Evolutionary conservation across 2,888 invertebrate genomes (phyloP), one percentile per base, ranked within the genome.

Genomic region (Andrena fulva): DNA sequence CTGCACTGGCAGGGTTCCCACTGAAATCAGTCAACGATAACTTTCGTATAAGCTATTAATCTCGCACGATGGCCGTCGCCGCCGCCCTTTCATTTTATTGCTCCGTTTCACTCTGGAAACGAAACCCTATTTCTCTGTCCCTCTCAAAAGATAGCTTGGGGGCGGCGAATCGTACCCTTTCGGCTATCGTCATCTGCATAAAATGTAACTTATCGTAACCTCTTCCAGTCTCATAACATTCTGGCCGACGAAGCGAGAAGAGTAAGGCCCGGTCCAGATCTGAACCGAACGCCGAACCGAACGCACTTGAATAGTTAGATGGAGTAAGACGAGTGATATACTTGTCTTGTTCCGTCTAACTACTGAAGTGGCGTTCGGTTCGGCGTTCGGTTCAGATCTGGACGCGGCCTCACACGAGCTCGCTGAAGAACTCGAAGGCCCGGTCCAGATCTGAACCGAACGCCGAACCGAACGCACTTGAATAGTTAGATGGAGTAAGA

Each of bases 1-100:
- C 59, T 33, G 60, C 59, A 60, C 52, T 29, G 72, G 29, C 20
- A 24, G 16, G 16, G 52, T 70, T 66, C 54, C 54, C 60, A 42
- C 16, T 35, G 63, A 64, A 81, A 82, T 83, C 82, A 72, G 73
- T 74, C 83, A 68, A 74, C 74, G 83, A 83, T 83, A 83, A 83
- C 70, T 81, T 75, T 63, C 63, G 63, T 74, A 81, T 56, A 54
- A 77, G 67, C 77, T 81, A 81, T 81, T 81, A 80, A 73, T 77
- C 81, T 73, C 24, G 6, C 29, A 62, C 69, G 62, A 80, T 82
- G 74, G 68, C 33, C 29, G 33, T 48, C 56, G 27, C 4, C 56
- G 27, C 27, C 56, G 24, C 24, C 42, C 60, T 33, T 50, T 50
- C 70, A 52, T 74, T 76, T 80, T 67, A 81, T 81, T 74, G 74